Evolutionary conservation across 2,797 vertebrate species (phyloP).

Genomic region (Eurystomus glaucurus): DNA sequence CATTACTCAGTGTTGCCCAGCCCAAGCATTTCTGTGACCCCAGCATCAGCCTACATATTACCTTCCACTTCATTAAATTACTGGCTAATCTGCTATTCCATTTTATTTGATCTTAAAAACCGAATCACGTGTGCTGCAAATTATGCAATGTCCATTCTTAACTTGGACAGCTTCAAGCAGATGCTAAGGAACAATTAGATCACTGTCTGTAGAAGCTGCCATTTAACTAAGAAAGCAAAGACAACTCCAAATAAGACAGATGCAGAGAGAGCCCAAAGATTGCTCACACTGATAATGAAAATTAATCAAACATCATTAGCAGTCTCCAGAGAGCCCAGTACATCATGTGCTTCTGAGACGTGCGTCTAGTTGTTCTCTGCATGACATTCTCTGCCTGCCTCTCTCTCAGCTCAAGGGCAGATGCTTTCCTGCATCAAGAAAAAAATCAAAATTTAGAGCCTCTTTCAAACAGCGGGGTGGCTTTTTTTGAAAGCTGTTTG

Average conservation of each 20-base stretch:
- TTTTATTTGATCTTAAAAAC: constrained; percentile 45
- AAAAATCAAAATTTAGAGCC: background rate
- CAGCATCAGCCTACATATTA: background rate
- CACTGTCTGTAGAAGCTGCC: constrained; percentile 1
- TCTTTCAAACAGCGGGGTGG: background rate
- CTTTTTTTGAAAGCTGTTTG: background rate
- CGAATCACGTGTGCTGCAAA: background rate
- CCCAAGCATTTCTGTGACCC: background rate
- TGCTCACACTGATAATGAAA: constrained; percentile 47
- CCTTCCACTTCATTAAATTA: constrained; percentile 16
- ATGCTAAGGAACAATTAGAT: constrained; percentile 59
- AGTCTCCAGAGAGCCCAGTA: constrained; percentile 41
- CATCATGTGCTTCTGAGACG: constrained; percentile 17
- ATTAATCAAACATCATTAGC: constrained; percentile 68
- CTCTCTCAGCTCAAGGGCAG: background rate
- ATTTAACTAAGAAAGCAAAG: constrained; percentile 45
- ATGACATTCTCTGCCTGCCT: background rate
- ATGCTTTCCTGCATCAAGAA: background rate
- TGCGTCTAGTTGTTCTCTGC: constrained; percentile 38
- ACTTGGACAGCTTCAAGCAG: background rate
- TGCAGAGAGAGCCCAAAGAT: constrained; percentile 25
- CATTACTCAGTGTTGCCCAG: background rate
- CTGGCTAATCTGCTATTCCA: constrained; percentile 19
- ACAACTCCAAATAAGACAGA: constrained; percentile 49
- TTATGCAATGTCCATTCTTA: background rate